Evolutionary conservation across 2,797 vertebrate genomes (phyloP), one percentile per base, ranked within the genome.

Genomic region (Acrossocheilus fasciatus): DNA sequence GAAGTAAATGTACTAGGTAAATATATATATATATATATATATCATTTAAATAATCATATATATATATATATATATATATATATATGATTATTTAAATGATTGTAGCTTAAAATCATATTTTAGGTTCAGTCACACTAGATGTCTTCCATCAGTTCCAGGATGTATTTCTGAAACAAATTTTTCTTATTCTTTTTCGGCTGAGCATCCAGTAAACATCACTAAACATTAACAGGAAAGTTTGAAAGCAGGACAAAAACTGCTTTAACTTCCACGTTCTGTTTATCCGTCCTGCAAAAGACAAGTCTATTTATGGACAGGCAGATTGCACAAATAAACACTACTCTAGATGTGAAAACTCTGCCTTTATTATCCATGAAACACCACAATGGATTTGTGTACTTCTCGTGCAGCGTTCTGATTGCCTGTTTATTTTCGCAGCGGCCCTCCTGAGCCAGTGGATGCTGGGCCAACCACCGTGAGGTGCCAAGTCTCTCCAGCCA

Each of bases 361-460:
- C 96, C 97, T 97, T 98, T 98, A 98, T 98, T 97, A 97, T 97
- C 96, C 95, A 96, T 96, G 96, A 96, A 96, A 95, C 96, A 96
- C 95, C 95, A 96, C 96, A 94, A 96, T 96, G 96, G 95, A 96
- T 96, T 97, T 98, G 97, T 98, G 96, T 97, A 98, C 93, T 95
- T 88, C 96, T 96, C 93, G 94, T 90, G 93, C 96, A 89, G 95
- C 94, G 92, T 97, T 96, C 97, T 99, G 98, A 99, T 99, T 99
- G 97, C 96, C 95, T 98, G 97, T 99, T 99, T 99, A 98, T 99
- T 99, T 98, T 99, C 96, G 94, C 96, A 97, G 95, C 91, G 92
- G 94, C 95, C 96, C 96, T 95, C 94, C 95, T 94, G 96, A 97
- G 96, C 97, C 97, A 96, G 96, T 97, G 95, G 97, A 97, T 96